Percentiles rank a stretch among this genome's conserved stretches.
Conservation (phyloP, 2,113 vertebrate genomes). For the Noctilio leporinus region DNA sequence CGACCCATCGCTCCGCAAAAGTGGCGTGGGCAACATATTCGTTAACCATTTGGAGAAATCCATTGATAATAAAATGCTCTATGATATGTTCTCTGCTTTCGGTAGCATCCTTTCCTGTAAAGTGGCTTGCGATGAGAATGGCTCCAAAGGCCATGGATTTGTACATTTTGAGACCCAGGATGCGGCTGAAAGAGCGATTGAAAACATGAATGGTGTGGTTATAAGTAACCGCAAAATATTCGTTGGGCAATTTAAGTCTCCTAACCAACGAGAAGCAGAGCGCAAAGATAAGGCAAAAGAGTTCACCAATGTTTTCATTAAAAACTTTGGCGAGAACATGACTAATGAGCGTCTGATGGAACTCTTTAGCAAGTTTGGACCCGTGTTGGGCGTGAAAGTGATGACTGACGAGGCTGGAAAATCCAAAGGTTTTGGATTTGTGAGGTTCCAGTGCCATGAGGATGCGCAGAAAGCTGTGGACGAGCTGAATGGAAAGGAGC, state of each 20-base stretch:
- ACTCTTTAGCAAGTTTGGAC: slow-evolving; percentile 94
- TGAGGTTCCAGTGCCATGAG: slow-evolving; percentile 97
- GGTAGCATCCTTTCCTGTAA: not conserved
- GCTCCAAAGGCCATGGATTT: not conserved
- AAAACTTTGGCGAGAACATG: slow-evolving; percentile 84
- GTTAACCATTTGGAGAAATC: not conserved
- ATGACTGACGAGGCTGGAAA: slow-evolving; percentile 96
- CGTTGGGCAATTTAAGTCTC: not conserved
- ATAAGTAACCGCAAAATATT: not conserved
- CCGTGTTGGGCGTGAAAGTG: slow-evolving; percentile 93
- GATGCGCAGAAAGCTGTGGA: slow-evolving; percentile 98
- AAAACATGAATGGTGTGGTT: not conserved
- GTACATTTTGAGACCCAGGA: not conserved
- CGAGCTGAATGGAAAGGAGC: slow-evolving; percentile 96
- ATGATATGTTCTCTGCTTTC: not conserved
- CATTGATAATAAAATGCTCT: not conserved
- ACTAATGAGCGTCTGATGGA: slow-evolving; percentile 94
- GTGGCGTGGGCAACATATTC: not conserved
- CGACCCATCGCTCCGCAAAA: not conserved
- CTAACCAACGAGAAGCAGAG: not conserved
- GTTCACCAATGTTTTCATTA: slow-evolving; percentile 97
- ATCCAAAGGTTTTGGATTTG: slow-evolving; percentile 97
- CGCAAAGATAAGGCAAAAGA: slow-evolving; percentile 76
- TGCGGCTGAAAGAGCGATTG: not conserved
- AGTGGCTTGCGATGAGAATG: not conserved